A percentile compares a stretch with the other conserved stretches of the same genome.
Conservation (phyloP, 2,888 invertebrate species). For the Torymus aiolomorphi region DNA sequence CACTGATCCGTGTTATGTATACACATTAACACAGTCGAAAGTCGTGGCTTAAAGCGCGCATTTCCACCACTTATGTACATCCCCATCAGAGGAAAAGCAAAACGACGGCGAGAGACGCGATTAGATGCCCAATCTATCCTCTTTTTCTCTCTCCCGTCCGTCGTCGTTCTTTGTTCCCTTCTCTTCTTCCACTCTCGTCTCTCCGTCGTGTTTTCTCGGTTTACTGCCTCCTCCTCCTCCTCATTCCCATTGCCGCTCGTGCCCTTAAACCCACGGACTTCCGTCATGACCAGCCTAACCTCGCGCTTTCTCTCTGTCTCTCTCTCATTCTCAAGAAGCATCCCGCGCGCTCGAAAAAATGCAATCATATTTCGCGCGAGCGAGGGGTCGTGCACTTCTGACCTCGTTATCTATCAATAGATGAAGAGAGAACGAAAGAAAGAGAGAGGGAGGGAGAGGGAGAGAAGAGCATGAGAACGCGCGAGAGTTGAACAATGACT, state of each 20-base stretch:
- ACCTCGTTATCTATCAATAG: constrained; percentile 41
- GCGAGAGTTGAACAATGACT: too few relatives aligned
- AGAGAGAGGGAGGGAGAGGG: too few relatives aligned
- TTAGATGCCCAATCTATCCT: constrained; percentile 50
- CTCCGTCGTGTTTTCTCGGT: constrained; percentile 20
- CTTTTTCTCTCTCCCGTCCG: neutral
- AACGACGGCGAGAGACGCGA: constrained; percentile 17
- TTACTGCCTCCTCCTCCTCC: constrained; percentile 6
- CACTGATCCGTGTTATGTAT: too few relatives aligned
- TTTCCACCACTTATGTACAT: too few relatives aligned
- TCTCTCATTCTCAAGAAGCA: neutral
- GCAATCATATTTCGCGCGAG: constrained; percentile 39
- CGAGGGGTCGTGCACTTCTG: constrained; percentile 41
- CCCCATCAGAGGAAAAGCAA: too few relatives aligned
- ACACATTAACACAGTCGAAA: too few relatives aligned
- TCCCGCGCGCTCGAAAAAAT: constrained; percentile 14
- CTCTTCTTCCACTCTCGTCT: neutral
- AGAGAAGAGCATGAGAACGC: too few relatives aligned
- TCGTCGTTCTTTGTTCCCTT: neutral
- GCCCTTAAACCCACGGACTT: constrained; percentile 49
- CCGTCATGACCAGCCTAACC: constrained; percentile 47
- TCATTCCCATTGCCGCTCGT: neutral
- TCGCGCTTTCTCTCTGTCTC: constrained; percentile 9
- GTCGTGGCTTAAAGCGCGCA: too few relatives aligned
- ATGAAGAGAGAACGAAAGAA: neutral